phyloP scores from a whole-genome alignment of 2,888 invertebrate species.

The Noctua comes region DNA sequence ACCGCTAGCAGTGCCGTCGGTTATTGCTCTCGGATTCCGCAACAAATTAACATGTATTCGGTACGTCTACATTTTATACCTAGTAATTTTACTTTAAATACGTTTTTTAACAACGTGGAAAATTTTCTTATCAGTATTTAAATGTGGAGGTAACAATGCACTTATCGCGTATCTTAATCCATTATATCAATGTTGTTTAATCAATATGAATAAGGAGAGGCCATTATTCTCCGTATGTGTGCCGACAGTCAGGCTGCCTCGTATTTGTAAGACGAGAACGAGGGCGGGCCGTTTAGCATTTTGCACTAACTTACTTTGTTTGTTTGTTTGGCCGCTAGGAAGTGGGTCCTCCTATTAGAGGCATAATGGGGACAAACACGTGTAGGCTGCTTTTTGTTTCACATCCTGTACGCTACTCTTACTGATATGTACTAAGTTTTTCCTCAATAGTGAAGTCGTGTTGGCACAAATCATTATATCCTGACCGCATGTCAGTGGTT shows the following conservation, averaged over 20 bases:
- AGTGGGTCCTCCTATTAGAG: conserved; percentile 62
- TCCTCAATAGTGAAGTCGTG: conserved; percentile 39
- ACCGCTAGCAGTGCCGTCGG: conserved; percentile 88
- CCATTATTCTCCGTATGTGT: conserved; percentile 66
- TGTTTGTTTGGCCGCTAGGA: conserved; percentile 66
- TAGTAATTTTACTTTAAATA: conserved; percentile 84
- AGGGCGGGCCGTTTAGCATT: conserved; percentile 75
- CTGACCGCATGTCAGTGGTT: conserved; percentile 21
- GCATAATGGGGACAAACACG: conserved; percentile 44
- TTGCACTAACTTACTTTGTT: conserved; percentile 68
- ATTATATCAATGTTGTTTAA: conserved; percentile 46
- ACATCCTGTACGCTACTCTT: conserved; percentile 18
- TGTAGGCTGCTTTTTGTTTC: conserved; percentile 40
- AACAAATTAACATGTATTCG: conserved; percentile 91
- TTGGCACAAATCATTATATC: conserved; percentile 34
- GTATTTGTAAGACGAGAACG: conserved; percentile 66
- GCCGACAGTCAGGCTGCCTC: conserved; percentile 67
- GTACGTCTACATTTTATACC: conserved; percentile 88
- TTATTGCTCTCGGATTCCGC: conserved; percentile 90
- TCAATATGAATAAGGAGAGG: conserved; percentile 56
- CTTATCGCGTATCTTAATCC: conserved; percentile 27
- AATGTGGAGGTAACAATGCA: conserved; percentile 49
- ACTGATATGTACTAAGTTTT: conserved; percentile 35
- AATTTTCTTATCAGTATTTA: conserved; percentile 55
- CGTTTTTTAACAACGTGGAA: conserved; percentile 70